Base-by-base conservation (phyloP, 1,140 invertebrate species). In the Drosophila athabasca region DNA sequence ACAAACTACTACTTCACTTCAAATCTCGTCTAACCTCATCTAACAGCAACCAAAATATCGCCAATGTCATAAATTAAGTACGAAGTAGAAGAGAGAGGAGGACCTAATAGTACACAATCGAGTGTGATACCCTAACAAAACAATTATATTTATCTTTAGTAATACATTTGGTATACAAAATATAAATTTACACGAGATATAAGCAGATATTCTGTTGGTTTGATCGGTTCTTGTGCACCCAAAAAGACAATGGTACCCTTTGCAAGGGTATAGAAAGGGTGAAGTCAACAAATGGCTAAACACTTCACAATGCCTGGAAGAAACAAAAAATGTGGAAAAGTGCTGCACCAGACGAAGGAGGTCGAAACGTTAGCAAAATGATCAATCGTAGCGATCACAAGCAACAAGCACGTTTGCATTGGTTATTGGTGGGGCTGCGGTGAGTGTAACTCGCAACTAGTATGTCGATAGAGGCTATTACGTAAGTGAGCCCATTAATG, bases 31-130 rank as follows among this genome's bases (percentile, higher is more conserved):
- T 29, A 24, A 73, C 53, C 76, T 51, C 43, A 55, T 62, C 59
- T 52, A 59, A 53, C 39, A 50, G 39, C 45, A 11, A 49, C 49
- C 29, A 61, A 81, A 83, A 76, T 90, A 90, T 90, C 90, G 79
- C 50, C 72, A 84, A 76, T 84, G 81, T 71, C 89, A 90, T 90
- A 90, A 90, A 90, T 90, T 87, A 90, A 81, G 81, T 79, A 82
- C 22, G 39, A 24, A 66, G 26, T 39, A 45, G 49, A 8, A 31
- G 8, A 24, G 29, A 31, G 29, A 31, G 7, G 7, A n/a, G 7
- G 6, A 29, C 1, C 24, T 26, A 29, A 7, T 7, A 29, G 6
- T 7, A 29, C 26, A 31, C 29, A 31, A 2, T 9, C 7, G 8
- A 31, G 8, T 31, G 7, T 3, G 51, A 76, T 22, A 39, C 1